Evolutionary conservation across 1,140 invertebrate genomes (phyloP).

Genomic region (Myzus persicae): DNA sequence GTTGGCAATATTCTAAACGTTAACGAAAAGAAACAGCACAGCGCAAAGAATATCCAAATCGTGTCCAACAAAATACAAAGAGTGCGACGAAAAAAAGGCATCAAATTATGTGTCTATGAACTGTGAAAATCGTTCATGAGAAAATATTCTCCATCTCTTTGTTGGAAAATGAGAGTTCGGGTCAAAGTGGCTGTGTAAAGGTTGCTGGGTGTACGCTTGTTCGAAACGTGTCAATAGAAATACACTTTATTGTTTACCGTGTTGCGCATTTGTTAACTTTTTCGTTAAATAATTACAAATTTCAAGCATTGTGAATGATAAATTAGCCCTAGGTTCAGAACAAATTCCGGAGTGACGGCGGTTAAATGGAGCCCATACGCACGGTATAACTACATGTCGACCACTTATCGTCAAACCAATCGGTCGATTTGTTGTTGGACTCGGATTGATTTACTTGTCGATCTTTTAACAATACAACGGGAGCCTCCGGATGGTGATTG

Average conservation of each 20-base stretch:
- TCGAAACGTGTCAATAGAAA: not conserved
- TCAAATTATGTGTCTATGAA: not conserved
- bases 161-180: not conserved
- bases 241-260: not conserved
- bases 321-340: not conserved
- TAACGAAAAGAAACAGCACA: not conserved
- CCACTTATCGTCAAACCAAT: not conserved
- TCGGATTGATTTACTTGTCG: not conserved
- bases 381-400: not conserved
- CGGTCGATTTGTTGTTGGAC: not conserved
- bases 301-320: not conserved
- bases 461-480: not conserved
- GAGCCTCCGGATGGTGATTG: not conserved
- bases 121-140: slow-evolving; percentile 9
- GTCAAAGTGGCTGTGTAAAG: not conserved
- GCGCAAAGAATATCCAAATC: not conserved
- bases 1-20: not conserved
- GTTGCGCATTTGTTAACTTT: not conserved
- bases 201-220: not conserved
- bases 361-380: not conserved
- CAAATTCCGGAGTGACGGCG: not conserved
- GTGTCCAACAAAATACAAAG: not conserved
- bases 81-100: not conserved
- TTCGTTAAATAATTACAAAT: not conserved
- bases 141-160: not conserved